These are phyloP conservation scores for Saxidomus purpurata DNA, from an alignment of 1,140 invertebrate species.

Conservation along the genomic window DNA sequence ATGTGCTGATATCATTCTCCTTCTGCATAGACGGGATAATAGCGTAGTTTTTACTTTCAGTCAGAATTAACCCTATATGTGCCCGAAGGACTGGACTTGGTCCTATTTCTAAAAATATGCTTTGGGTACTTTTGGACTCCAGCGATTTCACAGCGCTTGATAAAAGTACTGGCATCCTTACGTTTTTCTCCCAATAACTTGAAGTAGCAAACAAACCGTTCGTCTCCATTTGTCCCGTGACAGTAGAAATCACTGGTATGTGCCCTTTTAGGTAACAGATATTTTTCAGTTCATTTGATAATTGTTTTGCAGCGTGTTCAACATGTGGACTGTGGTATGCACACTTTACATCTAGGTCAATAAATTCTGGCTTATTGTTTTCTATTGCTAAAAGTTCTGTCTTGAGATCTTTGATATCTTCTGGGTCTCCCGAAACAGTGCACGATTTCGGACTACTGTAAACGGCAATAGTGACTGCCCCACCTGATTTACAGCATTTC, in stretches of 20 bases:
- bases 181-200: slow-evolving; percentile 67
- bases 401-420: slow-evolving; percentile 25
- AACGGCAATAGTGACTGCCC: slow-evolving; percentile 51
- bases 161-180: slow-evolving; percentile 63
- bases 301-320: slow-evolving; percentile 6
- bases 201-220: not conserved
- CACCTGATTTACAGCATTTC: slow-evolving; percentile 6
- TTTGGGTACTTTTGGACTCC: not conserved
- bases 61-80: slow-evolving; percentile 57
- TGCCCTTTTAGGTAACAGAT: not conserved
- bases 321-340: slow-evolving; percentile 73
- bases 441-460: slow-evolving; percentile 67
- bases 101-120: slow-evolving; percentile 70
- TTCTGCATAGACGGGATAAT: slow-evolving; percentile 56
- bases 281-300: slow-evolving; percentile 13
- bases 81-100: slow-evolving; percentile 62
- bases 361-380: slow-evolving; percentile 11
- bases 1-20: slow-evolving; percentile 28
- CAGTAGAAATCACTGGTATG: slow-evolving; percentile 62
- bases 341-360: slow-evolving; percentile 40
- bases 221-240: slow-evolving; percentile 41
- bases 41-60: not conserved
- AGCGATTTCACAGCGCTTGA: slow-evolving; percentile 42
- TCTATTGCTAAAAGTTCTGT: not conserved
- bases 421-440: slow-evolving; percentile 66